Evolutionary conservation across 2,888 invertebrate genomes (phyloP), one percentile per base, ranked within the genome.

Genomic region (Hedychridium roseum): DNA sequence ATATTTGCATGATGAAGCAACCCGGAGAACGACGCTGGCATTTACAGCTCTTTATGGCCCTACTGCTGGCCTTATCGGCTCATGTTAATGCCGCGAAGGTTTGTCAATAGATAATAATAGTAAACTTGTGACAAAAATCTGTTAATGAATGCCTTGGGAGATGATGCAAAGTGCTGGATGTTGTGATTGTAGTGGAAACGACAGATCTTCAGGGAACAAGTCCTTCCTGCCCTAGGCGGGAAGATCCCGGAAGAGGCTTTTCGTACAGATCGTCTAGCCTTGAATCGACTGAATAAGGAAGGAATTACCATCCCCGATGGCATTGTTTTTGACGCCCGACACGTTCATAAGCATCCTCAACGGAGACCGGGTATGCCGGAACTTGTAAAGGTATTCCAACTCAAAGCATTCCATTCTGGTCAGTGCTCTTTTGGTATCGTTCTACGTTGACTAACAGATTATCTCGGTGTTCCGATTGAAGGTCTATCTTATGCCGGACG

Each of bases 161-260:
- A 23, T 23, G 5, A 23, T 9, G 23, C 9, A 9, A 23, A 23
- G 9, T 4, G 5, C 27, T 7, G 3, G 12, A 12, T 3, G 12
- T 4, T 27, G 9, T 1, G 43, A 23, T 73, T 74, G 3, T 66
- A 81, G 81, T 77, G 82, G 78, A 86, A 86, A 70, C 80, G 86
- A 21, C 85, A 86, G 75, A 82, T 87, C 57, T 87, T 83, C 73
- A 81, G 86, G 12, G 86, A 87, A 62, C 83, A 86, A 68, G 82
- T 86, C 12, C 66, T 85, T 35, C 86, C 86, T 5, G 82, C 82
- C 57, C 79, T 82, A 23, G 86, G 86, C 26, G 86, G 86, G 1
- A 85, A 85, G 71, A 85, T 86, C 57, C 86, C 86, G 0, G 86
- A 85, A 47, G 83, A 84, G 30, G 86, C 86, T 4, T 86, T 86